Base-by-base conservation (phyloP, 2,113 vertebrate species). In the Brachyhypopomus occidentalis region DNA sequence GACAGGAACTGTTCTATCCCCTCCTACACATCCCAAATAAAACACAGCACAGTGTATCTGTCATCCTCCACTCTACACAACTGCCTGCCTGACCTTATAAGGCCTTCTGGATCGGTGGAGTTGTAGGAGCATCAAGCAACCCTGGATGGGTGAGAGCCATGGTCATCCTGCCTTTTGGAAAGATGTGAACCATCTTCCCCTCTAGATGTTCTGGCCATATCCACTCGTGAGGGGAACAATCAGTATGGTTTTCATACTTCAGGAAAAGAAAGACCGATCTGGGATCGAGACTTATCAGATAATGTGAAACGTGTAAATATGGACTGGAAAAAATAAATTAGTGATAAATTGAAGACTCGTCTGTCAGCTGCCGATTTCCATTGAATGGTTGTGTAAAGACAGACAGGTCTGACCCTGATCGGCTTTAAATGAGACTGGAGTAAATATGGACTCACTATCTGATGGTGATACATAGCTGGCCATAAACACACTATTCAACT, bases 71-170 rank as follows among this genome's bases (percentile, higher is more conserved):
- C 20, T 22, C 56, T 78, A 70, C 75, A 84, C 79, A 82, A 75
- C 52, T 78, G 62, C 62, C 20, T 85, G 71, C 69, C 82, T 58
- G 60, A 58, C 84, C 86, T 77, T 87, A 84, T 84, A 87, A 84
- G 84, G 84, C 36, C 20, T 45, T 27, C 78, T 80, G 82, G 69
- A 66, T 59, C 71, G 45, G 80, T 63, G 75, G 64, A 79, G 48
- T 75, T 79, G 30, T 83, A 79, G 76, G 79, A 82, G 58, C 45
- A 79, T 45, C 64, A 64, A 75, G 60, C 52, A 38, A 63, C 34
- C 72, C 75, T 66, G 45, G n/a, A 38, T 69, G 27, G 55, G 27
- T 25, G 34, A 77, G 78, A 73, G 69, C 22, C 79, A 76, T 64
- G 45, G 36, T 74, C 62, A 67, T 9, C 59, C 36, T 48, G 55